Evolutionary conservation across 2,797 vertebrate species (phyloP).

Genomic region (Hyperoplus lanceolatus): DNA sequence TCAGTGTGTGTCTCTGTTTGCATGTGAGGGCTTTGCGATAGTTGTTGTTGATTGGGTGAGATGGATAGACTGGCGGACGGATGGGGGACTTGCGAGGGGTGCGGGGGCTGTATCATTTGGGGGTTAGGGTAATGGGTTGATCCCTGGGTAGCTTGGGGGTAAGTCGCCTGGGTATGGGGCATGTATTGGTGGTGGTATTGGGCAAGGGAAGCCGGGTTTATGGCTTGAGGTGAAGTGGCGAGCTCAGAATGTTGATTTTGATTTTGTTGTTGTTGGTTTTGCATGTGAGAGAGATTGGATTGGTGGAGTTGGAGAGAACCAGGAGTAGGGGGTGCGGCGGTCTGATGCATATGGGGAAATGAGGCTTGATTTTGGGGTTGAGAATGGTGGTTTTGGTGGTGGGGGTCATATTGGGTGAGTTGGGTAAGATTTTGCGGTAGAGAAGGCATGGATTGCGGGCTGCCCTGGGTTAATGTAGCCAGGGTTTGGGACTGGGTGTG

Average conservation of each 20-base stretch:
- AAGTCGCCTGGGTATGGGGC: slow-evolving; percentile 12
- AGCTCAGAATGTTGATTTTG: neutral
- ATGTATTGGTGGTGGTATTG: neutral
- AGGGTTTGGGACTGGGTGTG: too few species aligned
- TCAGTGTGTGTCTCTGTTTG: neutral
- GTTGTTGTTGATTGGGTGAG: neutral
- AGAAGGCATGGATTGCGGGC: too few species aligned
- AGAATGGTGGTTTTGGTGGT: neutral
- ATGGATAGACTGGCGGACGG: slow-evolving; percentile 22
- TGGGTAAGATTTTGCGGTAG: neutral
- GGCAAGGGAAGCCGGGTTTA: too few species aligned
- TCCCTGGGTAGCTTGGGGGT: neutral
- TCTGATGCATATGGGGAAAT: neutral
- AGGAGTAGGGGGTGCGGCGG: neutral
- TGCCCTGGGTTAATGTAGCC: neutral
- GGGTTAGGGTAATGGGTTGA: neutral
- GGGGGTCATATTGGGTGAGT: neutral
- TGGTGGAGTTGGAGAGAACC: neutral
- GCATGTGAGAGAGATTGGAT: neutral
- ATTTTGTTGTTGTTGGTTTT: slow-evolving; percentile 3
- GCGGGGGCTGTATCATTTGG: slow-evolving; percentile 11
- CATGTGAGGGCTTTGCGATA: slow-evolving; percentile 3
- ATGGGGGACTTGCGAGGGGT: slow-evolving; percentile 35
- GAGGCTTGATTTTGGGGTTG: slow-evolving; percentile 32
- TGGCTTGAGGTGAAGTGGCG: neutral